A percentile compares a stretch with the other conserved stretches of the same genome.
Evolutionary conservation across 1,140 invertebrate genomes (phyloP).

Genomic region (Saxidomus purpurata): DNA sequence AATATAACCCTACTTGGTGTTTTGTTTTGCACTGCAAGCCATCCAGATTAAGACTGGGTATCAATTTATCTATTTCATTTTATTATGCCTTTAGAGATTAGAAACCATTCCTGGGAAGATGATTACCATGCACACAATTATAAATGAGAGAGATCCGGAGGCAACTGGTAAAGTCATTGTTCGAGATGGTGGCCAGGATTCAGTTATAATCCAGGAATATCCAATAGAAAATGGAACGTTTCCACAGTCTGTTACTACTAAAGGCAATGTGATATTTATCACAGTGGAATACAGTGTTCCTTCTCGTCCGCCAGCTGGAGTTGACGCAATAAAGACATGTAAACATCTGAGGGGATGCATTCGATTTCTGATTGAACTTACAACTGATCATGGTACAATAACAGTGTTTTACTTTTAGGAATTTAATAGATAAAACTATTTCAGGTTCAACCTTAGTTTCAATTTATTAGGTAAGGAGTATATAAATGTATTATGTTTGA

Average conservation of each 20-base stretch:
- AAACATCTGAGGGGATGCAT: slow-evolving; percentile 79
- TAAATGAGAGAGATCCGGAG: slow-evolving; percentile 82
- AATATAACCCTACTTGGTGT: too few relatives aligned
- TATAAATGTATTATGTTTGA: too few relatives aligned
- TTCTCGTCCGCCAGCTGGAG: slow-evolving; percentile 33
- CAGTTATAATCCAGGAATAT: slow-evolving; percentile 53
- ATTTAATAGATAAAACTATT: too few relatives aligned
- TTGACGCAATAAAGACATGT: slow-evolving; percentile 71
- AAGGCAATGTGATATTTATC: slow-evolving; percentile 73
- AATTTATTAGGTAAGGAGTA: too few relatives aligned
- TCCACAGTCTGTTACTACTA: slow-evolving; percentile 82
- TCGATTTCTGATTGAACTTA: slow-evolving; percentile 80
- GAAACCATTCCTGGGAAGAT: slow-evolving; percentile 70
- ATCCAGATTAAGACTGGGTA: too few relatives aligned
- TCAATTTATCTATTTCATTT: too few relatives aligned
- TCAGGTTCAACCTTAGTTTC: too few relatives aligned
- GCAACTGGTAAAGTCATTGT: slow-evolving; percentile 77
- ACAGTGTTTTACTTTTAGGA: too few relatives aligned
- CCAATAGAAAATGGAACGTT: slow-evolving; percentile 83
- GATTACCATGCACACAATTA: slow-evolving; percentile 81
- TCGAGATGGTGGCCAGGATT: slow-evolving; percentile 70
- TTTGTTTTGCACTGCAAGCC: too few relatives aligned
- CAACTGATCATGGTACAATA: slow-evolving; percentile 76
- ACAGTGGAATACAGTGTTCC: slow-evolving; percentile 75
- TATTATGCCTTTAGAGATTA: too few relatives aligned